Percentiles rank a stretch among this genome's conserved stretches.
These are phyloP conservation scores for Carollia perspicillata DNA, from an alignment of 2,113 vertebrate genomes.

Conservation along the genomic window DNA sequence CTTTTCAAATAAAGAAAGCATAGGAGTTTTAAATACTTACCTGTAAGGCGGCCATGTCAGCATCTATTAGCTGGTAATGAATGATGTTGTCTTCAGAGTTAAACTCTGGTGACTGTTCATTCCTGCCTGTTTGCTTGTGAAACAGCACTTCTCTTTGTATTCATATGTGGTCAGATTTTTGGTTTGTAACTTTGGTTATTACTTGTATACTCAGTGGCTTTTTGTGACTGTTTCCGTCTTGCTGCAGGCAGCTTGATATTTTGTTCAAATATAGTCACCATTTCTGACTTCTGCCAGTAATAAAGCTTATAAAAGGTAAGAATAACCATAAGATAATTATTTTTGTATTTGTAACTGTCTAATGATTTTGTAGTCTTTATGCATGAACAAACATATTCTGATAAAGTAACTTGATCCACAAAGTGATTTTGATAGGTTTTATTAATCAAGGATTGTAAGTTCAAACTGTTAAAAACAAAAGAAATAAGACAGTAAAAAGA, in stretches of 20 bases:
- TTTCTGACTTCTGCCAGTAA: conserved; percentile 14
- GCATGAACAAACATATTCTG: neutral
- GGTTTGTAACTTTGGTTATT: conserved; percentile 21
- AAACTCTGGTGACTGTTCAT: neutral
- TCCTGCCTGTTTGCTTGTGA: conserved; percentile 11
- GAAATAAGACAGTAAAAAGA: neutral
- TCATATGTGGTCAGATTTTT: neutral
- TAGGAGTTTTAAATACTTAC: neutral
- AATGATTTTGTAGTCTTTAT: conserved; percentile 37
- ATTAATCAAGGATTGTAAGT: conserved; percentile 1
- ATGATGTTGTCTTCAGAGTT: neutral
- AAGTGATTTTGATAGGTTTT: conserved; percentile 23
- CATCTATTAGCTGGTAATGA: neutral
- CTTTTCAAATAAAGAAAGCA: neutral
- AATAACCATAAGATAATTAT: neutral
- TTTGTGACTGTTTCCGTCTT: conserved; percentile 43
- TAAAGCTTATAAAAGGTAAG: conserved; percentile 42
- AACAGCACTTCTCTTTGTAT: neutral
- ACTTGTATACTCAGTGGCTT: conserved; percentile 16
- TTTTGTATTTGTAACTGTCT: neutral
- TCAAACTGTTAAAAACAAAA: neutral
- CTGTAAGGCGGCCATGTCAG: neutral
- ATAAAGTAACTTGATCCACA: neutral
- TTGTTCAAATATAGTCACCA: neutral
- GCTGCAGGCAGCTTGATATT: conserved; percentile 26